Percentiles rank a stretch among this genome's conserved stretches.
phyloP scores from a whole-genome alignment of 2,888 invertebrate genomes.

The Hylaea fasciaria region DNA sequence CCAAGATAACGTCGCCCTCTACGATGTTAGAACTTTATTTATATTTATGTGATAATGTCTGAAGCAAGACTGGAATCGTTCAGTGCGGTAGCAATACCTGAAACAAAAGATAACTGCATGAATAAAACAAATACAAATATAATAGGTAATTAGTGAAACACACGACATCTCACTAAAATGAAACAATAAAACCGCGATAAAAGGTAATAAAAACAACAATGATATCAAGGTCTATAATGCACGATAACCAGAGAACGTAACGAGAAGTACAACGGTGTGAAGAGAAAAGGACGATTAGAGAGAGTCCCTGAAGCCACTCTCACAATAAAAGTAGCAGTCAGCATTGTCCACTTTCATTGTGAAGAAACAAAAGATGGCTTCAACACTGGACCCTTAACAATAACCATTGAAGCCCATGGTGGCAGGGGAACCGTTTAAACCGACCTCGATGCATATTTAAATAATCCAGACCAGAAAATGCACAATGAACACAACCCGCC shows the following conservation, averaged over 20 bases:
- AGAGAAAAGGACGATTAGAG: constrained; percentile 14
- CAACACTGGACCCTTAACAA: constrained; percentile 11
- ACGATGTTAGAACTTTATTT: constrained; percentile 2
- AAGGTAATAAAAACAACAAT: neutral
- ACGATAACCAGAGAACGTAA: no score
- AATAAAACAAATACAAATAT: neutral
- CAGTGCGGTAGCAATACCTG: constrained; percentile 15
- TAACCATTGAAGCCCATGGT: constrained; percentile 11
- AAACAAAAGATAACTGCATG: constrained; percentile 15
- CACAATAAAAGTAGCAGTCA: constrained; percentile 25
- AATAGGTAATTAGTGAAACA: neutral
- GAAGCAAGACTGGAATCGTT: neutral
- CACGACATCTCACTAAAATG: neutral
- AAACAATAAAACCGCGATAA: neutral
- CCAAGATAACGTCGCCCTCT: constrained; percentile 14
- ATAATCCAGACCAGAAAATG: constrained; percentile 4
- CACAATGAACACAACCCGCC: neutral
- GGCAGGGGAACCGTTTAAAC: constrained; percentile 15
- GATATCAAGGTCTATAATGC: neutral
- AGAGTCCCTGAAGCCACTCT: constrained; percentile 14
- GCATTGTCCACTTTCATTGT: constrained; percentile 29
- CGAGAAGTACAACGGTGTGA: constrained; percentile 3
- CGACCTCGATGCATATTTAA: constrained; percentile 10
- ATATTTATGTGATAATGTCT: neutral
- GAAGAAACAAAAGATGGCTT: constrained; percentile 23